phyloP scores from a whole-genome alignment of 2,888 invertebrate genomes.

The Hirtodrosophila trivittata region DNA sequence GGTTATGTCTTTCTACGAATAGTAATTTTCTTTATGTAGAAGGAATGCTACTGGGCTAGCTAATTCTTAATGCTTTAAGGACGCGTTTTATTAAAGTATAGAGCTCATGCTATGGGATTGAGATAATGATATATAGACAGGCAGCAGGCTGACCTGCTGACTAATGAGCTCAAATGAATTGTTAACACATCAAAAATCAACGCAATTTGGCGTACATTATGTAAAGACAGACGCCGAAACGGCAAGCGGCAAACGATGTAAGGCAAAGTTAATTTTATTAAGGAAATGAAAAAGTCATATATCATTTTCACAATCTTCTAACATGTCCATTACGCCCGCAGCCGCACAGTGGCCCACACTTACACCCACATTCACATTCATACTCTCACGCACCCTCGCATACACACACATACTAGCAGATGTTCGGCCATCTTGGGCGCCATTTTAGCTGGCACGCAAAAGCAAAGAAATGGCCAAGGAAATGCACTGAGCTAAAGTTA shows the following conservation, averaged over 20 bases:
- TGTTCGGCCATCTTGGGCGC: constrained; percentile 51
- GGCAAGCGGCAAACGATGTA: constrained; percentile 29
- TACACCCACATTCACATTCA: neutral
- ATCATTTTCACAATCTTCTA: constrained; percentile 76
- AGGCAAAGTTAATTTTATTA: constrained; percentile 77
- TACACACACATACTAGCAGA: constrained; percentile 25
- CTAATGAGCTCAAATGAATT: constrained; percentile 76
- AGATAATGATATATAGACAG: constrained; percentile 69
- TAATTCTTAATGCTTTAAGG: constrained; percentile 42
- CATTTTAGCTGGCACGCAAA: constrained; percentile 41
- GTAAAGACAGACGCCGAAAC: constrained; percentile 47
- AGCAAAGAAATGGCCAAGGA: constrained; percentile 58
- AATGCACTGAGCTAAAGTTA: constrained; percentile 66
- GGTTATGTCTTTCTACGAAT: no score
- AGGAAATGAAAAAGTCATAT: constrained; percentile 79
- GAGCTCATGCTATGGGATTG: constrained; percentile 38
- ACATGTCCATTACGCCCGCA: constrained; percentile 75
- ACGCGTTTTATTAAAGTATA: constrained; percentile 43
- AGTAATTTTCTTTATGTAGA: no score
- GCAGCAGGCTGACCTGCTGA: constrained; percentile 67
- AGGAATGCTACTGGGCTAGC: neutral
- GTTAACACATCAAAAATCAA: constrained; percentile 76
- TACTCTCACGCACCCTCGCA: constrained; percentile 1
- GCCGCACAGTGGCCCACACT: constrained; percentile 13
- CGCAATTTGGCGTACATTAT: constrained; percentile 74